phyloP scores from a whole-genome alignment of 2,888 invertebrate species.

The Microctonus hyperodae region DNA sequence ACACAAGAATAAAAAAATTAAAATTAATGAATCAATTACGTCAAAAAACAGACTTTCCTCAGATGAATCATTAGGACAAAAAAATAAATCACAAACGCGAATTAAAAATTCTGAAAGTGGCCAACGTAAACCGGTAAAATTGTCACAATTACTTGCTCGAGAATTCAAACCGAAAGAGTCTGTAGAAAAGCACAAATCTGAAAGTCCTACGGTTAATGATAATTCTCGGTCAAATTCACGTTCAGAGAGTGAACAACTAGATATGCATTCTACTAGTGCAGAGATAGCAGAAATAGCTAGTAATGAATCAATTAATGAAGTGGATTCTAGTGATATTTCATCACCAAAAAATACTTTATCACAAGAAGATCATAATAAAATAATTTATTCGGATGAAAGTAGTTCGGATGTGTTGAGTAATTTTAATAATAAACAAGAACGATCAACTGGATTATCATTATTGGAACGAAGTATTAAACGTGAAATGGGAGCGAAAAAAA shows the following conservation, averaged over 20 bases:
- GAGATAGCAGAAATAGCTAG: background rate
- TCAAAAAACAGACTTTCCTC: background rate
- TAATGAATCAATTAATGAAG: background rate
- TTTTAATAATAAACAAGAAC: constrained; percentile 17
- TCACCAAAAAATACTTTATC: background rate
- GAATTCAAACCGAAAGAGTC: constrained; percentile 21
- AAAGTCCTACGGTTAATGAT: background rate
- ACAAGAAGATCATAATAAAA: background rate
- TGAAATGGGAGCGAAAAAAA: constrained; percentile 44
- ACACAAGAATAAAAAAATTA: constrained; percentile 22
- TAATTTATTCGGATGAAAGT: constrained; percentile 59
- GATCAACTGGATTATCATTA: constrained; percentile 49
- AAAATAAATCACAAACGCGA: constrained; percentile 5
- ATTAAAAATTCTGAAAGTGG: background rate
- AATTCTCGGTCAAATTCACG: background rate
- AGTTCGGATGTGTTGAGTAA: constrained; percentile 47
- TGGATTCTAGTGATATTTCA: background rate
- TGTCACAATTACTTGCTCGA: constrained; percentile 11
- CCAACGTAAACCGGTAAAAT: constrained; percentile 12
- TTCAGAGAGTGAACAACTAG: background rate
- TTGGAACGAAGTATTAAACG: constrained; percentile 53
- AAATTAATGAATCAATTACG: constrained; percentile 2
- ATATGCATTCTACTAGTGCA: background rate
- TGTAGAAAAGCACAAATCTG: background rate
- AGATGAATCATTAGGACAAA: background rate